These are phyloP conservation scores for Numenius arquata DNA, from an alignment of 2,113 vertebrate genomes.

Conservation along the genomic window DNA sequence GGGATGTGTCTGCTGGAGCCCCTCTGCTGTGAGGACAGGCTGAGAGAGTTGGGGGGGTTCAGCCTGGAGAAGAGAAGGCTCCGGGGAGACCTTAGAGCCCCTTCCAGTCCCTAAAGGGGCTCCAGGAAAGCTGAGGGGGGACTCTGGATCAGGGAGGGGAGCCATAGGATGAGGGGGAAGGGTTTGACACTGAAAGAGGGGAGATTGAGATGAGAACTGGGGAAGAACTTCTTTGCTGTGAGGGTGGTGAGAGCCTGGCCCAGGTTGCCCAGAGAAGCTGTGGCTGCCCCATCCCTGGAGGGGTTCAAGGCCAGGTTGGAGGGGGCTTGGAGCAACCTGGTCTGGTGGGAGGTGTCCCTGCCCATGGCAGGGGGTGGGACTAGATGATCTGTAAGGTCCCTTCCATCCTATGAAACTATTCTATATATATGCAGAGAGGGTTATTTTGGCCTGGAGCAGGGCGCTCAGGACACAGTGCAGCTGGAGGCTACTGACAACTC, in stretches of 20 bases:
- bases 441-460: accelerated
- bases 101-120: not conserved
- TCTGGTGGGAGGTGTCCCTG: not conserved
- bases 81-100: not conserved
- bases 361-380: not conserved
- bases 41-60: not conserved
- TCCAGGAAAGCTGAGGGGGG: not conserved
- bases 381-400: not conserved
- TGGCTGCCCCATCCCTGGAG: not conserved
- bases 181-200: not conserved
- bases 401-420: not conserved
- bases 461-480: not conserved
- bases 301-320: not conserved
- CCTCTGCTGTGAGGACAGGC: not conserved
- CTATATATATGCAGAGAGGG: not conserved
- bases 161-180: not conserved
- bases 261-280: not conserved
- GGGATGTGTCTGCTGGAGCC: not conserved
- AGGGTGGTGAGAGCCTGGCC: not conserved
- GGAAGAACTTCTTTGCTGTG: not conserved
- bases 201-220: not conserved
- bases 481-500: not conserved
- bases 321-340: not conserved
- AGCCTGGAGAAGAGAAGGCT: not conserved
- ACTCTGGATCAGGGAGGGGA: not conserved